Base-by-base conservation (phyloP, 1,140 invertebrate genomes). In the Cryptotermes secundus region DNA sequence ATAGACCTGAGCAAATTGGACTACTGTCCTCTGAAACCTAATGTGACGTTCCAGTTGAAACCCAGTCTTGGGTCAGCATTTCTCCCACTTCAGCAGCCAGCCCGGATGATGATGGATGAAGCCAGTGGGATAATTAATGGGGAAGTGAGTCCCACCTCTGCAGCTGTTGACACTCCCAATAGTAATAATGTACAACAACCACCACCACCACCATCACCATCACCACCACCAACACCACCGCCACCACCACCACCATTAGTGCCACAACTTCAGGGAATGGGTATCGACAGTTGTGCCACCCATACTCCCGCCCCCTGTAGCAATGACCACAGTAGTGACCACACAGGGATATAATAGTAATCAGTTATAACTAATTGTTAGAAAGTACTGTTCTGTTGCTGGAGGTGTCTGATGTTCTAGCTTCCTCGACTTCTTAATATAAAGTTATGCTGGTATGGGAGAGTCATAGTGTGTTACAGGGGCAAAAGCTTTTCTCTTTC, bases 61-160 rank as follows among this genome's bases (percentile, higher is more conserved):
- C 95, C 95, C 83, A 96, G 95, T 88, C 92, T 94, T 85, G 94
- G 95, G 85, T 96, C 95, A 79, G 96, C 96, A 85, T 97, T 97
- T 90, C 93, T 95, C 89, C 94, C 95, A 86, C 91, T 96, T 85
- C 93, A 94, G 88, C 93, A 94, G 85, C 90, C 90, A 80, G 80
- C 42, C 34, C 80, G 80, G 36, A 31, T 81, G 80, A 38, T 26
- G 80, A 36, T 72, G 59, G 59, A 72, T 12, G 42, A 45, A 34
- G 35, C 80, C 9, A 34, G 34, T 36, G 81, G 42, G 31, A 31
- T 38, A 12, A 80, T 82, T n/a, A 82, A 84, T 45, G 80, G 80
- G 22, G 84, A 82, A 16, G 24, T 84, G 84, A 81, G 84, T 65
- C 38, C 59, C 35, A 83, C 31, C 19, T 19, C 53, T 38, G 83